A percentile compares a stretch with the other conserved stretches of the same genome.
phyloP scores from a whole-genome alignment of 2,888 invertebrate genomes.

The Aphodius sticticus region DNA sequence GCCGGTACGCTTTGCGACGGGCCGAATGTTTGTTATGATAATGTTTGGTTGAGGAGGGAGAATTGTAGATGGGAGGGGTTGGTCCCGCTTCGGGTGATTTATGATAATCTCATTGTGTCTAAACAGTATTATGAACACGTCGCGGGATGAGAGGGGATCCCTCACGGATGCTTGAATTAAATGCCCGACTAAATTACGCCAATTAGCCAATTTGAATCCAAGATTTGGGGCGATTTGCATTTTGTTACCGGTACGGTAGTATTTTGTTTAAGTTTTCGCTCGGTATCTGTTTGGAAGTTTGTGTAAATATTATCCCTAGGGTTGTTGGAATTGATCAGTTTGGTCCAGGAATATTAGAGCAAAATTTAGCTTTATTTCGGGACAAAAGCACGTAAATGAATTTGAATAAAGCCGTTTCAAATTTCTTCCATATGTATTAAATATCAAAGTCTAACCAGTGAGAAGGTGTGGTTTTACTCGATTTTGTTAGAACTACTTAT shows the following conservation, averaged over 20 bases:
- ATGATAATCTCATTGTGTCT: conserved; percentile 40
- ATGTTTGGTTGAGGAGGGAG: conserved; percentile 37
- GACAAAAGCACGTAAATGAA: too few relatives aligned
- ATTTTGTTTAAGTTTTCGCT: neutral
- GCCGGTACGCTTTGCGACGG: neutral
- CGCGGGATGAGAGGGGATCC: conserved; percentile 4
- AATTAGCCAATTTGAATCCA: conserved; percentile 19
- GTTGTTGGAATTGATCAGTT: neutral
- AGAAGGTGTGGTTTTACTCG: too few relatives aligned
- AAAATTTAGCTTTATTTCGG: too few relatives aligned
- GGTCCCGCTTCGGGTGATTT: conserved; percentile 37
- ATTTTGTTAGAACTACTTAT: too few relatives aligned
- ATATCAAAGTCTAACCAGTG: too few relatives aligned
- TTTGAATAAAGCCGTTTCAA: too few relatives aligned
- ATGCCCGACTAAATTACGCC: conserved; percentile 14
- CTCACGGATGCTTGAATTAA: conserved; percentile 12
- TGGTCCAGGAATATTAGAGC: too few relatives aligned
- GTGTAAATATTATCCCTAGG: neutral
- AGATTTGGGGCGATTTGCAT: conserved; percentile 22
- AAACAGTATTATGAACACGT: conserved; percentile 33
- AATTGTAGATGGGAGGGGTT: conserved; percentile 14
- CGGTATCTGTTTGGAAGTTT: neutral
- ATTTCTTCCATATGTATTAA: too few relatives aligned
- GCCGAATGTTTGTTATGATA: conserved; percentile 38
- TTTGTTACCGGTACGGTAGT: neutral